Conservation (phyloP, 1,140 invertebrate species). For the Nymphalis io region DNA sequence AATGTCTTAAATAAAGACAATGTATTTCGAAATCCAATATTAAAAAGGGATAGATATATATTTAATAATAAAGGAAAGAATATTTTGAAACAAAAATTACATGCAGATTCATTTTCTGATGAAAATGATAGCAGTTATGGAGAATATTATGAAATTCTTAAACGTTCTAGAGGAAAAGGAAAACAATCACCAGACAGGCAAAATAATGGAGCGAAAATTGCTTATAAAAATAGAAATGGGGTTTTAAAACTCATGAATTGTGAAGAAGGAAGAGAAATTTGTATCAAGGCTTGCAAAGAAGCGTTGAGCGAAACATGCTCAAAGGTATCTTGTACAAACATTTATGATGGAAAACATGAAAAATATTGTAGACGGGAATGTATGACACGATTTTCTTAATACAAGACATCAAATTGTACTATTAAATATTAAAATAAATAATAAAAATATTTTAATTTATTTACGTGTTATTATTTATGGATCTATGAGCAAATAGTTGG, state of each 20-base stretch:
- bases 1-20: neutral
- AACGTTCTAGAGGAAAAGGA: neutral
- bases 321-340: neutral
- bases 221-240: neutral
- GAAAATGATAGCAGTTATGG: neutral
- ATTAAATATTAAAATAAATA: too few relatives aligned
- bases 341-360: neutral
- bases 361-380: conserved; percentile 19
- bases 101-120: neutral
- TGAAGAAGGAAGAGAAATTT: conserved; percentile 7
- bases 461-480: too few relatives aligned
- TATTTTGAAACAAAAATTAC: neutral
- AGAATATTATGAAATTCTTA: neutral
- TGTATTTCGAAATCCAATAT: neutral
- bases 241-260: neutral
- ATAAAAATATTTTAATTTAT: too few relatives aligned
- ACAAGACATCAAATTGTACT: neutral
- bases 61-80: neutral
- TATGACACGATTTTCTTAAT: conserved; percentile 25
- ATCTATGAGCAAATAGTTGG: too few relatives aligned
- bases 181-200: neutral
- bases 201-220: neutral
- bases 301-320: conserved; percentile 23
- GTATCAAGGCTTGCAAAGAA: conserved; percentile 29
- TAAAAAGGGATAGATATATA: neutral